Evolutionary conservation across 1,140 invertebrate genomes (phyloP).

Genomic region (Zaprionus ghesquierei): DNA sequence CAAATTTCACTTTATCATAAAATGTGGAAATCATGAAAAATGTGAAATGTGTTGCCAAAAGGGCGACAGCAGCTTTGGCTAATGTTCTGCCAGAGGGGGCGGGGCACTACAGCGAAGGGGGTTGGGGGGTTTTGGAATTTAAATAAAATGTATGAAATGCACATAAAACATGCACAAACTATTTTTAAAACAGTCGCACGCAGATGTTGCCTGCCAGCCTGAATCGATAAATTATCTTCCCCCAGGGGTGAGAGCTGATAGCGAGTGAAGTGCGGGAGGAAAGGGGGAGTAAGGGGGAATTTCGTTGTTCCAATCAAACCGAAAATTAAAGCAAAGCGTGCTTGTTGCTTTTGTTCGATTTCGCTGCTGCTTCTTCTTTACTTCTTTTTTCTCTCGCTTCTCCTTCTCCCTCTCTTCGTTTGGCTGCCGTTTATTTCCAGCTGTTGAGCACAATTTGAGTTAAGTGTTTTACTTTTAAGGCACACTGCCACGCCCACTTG

Average conservation of each 20-base stretch:
- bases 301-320: neutral
- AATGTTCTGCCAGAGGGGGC: conserved; percentile 12
- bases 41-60: conserved; percentile 55
- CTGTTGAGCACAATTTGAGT: conserved; percentile 72
- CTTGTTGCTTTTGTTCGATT: neutral
- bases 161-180: conserved; percentile 40
- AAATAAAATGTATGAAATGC: conserved; percentile 53
- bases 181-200: conserved; percentile 30
- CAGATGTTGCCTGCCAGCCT: conserved; percentile 29
- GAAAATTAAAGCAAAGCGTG: conserved; percentile 39
- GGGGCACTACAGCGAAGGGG: too few relatives aligned
- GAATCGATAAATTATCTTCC: conserved; percentile 52
- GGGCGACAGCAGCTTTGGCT: conserved; percentile 35
- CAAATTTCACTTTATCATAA: conserved; percentile 58
- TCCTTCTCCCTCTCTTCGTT: neutral
- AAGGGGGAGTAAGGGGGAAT: neutral
- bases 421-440: conserved; percentile 54
- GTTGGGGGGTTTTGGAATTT: conserved; percentile 13
- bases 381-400: neutral
- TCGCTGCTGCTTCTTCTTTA: neutral
- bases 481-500: conserved; percentile 39
- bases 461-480: conserved; percentile 68
- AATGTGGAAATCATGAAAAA: conserved; percentile 60
- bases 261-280: neutral
- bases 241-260: neutral